phyloP scores from a whole-genome alignment of 2,797 vertebrate genomes.

The Vespertilio murinus region DNA sequence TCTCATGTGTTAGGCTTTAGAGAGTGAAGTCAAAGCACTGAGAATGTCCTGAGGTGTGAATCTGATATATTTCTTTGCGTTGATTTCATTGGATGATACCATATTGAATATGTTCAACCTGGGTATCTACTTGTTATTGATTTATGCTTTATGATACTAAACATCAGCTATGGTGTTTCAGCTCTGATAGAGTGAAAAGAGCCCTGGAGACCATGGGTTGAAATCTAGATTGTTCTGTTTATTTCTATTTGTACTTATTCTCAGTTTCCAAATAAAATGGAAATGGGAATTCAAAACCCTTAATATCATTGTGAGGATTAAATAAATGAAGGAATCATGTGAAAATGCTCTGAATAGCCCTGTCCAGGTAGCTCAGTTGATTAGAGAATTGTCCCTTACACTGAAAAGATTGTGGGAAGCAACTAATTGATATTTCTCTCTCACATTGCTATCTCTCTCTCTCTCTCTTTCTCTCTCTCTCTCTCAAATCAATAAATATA shows the following conservation, averaged over 20 bases:
- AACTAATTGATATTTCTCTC: no score
- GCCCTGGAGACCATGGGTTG: not conserved
- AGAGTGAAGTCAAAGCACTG: not conserved
- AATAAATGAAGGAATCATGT: not conserved
- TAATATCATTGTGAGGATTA: not conserved
- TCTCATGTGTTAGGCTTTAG: not conserved
- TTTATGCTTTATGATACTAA: no score
- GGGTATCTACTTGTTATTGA: not conserved
- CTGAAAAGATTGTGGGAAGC: no score
- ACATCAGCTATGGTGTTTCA: not conserved
- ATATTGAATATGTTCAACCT: not conserved
- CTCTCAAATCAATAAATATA: no score
- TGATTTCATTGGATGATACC: not conserved
- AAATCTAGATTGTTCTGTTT: not conserved
- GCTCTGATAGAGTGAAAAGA: not conserved
- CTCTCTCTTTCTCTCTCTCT: no score
- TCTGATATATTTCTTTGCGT: not conserved
- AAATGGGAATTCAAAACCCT: not conserved
- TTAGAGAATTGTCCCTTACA: no score
- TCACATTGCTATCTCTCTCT: no score
- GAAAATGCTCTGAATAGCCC: not conserved
- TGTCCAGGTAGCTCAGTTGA: no score
- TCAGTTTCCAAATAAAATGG: slow-evolving; percentile 3
- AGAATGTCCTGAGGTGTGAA: not conserved
- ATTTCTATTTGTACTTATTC: not conserved